Evolutionary conservation across 2,888 invertebrate species (phyloP), one percentile per base, ranked within the genome.

Genomic region (Formica aserva): DNA sequence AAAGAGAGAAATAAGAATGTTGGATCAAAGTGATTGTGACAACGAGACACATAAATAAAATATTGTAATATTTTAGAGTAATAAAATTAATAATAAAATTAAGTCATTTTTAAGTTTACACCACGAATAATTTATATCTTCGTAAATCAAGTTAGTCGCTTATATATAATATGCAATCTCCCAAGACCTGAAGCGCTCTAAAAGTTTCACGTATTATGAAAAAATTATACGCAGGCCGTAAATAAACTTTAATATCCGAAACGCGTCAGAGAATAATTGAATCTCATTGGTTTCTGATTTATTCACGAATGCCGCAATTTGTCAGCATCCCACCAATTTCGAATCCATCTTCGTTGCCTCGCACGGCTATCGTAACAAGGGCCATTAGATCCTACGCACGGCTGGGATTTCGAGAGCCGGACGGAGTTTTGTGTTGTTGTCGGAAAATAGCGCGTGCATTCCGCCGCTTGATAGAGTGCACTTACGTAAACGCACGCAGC

Each of bases 401-500:
- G 41, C 32, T 60, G 78, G 32, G 78, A 80, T 78, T 78, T 78
- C 78, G 60, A 80, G 60, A 32, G 8, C 22, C 57, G 60, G 45
- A 60, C 71, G 26, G 78, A 80, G 78, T 80, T 80, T 80, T 80
- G 78, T 35, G 48, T 60, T 45, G 60, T 71, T 41, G 78, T 78
- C 45, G 78, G 78, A 80, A 80, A 80, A 80, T 71, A 71, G 78
- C 78, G 71, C 32, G 45, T 48, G 45, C 60, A 72, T 80, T 80
- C 78, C 78, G 3, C 32, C 78, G 71, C 52, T 80, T 80, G 78
- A 80, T 80, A 60, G 45, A 80, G 71, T 80, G 78, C 78, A 80
- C 71, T 80, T 71, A 80, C 71, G 71, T 71, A 80, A 80, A 80
- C 78, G 78, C 32, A 78, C 78, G 78, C 78, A 71, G 78, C 71